A percentile compares a stretch with the other conserved stretches of the same genome.
phyloP scores from a whole-genome alignment of 53 echinoderm and acorn worm species.

The Crossaster papposus region DNA sequence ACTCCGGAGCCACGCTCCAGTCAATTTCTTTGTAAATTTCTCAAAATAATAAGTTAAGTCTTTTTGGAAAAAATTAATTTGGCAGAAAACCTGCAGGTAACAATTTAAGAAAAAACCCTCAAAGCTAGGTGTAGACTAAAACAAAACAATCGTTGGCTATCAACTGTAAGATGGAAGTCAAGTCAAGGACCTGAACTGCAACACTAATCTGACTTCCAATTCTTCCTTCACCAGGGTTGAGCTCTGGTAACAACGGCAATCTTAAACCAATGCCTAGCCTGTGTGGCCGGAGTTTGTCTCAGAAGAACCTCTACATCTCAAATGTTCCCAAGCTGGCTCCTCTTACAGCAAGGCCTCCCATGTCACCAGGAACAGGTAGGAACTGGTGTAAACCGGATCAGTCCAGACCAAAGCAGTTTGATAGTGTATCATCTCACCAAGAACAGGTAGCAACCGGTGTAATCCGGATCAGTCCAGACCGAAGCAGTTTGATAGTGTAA shows the following conservation, averaged over 20 bases:
- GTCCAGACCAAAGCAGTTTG: neutral
- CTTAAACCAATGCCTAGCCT: conserved; percentile 42
- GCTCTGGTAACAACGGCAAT: conserved; percentile 11
- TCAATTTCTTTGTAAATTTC: no score
- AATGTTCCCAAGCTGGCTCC: conserved; percentile 54
- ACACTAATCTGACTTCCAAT: neutral
- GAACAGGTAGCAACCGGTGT: conserved; percentile 43
- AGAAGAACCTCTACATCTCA: conserved; percentile 42
- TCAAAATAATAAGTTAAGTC: no score
- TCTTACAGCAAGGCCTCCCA: conserved; percentile 29
- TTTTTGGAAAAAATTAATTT: no score
- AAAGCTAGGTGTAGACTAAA: no score
- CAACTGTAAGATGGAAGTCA: no score
- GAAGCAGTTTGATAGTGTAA: neutral
- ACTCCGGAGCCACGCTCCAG: no score
- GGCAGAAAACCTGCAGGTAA: no score
- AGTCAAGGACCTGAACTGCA: no score
- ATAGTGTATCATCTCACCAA: conserved; percentile 1
- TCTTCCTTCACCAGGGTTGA: conserved; percentile 2
- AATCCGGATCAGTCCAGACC: neutral
- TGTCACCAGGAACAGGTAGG: conserved; percentile 53
- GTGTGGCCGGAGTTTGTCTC: conserved; percentile 37
- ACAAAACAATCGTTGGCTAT: no score
- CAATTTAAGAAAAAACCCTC: no score
- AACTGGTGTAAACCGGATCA: conserved; percentile 1